Evolutionary conservation across 2,113 vertebrate genomes (phyloP).

Genomic region (Falcunculus frontatus): DNA sequence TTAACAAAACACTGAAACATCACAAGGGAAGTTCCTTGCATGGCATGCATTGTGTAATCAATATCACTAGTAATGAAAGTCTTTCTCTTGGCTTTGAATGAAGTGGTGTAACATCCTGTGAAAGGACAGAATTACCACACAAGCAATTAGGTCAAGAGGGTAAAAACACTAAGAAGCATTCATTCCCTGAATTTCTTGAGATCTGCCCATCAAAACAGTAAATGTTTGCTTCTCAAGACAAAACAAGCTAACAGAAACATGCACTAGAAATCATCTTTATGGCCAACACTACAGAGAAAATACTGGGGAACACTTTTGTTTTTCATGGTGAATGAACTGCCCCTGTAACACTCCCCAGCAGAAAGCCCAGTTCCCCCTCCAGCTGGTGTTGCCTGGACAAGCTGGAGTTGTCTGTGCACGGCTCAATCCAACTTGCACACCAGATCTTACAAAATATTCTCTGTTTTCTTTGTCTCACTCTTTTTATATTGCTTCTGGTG

Average conservation of each 20-base stretch:
- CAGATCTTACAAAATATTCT: background rate
- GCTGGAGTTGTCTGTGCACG: background rate
- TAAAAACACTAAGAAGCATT: background rate
- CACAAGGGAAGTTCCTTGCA: background rate
- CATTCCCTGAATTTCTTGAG: background rate
- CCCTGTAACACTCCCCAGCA: background rate
- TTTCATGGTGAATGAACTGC: background rate
- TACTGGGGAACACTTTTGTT: background rate
- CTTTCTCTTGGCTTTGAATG: background rate
- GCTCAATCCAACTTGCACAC: background rate
- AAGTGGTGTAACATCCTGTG: background rate
- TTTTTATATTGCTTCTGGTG: constrained; percentile 21
- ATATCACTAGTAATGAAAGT: background rate
- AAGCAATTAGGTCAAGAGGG: background rate
- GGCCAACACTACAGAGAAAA: background rate
- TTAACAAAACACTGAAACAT: background rate
- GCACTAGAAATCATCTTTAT: background rate
- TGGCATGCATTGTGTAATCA: background rate
- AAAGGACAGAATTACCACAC: background rate
- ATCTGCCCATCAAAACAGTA: background rate
- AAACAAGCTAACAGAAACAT: constrained; percentile 8
- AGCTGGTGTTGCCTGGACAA: background rate
- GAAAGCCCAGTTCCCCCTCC: background rate
- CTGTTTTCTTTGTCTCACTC: background rate
- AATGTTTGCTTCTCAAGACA: background rate